phyloP scores from a whole-genome alignment of 2,113 vertebrate genomes.

The Ondatra zibethicus region DNA sequence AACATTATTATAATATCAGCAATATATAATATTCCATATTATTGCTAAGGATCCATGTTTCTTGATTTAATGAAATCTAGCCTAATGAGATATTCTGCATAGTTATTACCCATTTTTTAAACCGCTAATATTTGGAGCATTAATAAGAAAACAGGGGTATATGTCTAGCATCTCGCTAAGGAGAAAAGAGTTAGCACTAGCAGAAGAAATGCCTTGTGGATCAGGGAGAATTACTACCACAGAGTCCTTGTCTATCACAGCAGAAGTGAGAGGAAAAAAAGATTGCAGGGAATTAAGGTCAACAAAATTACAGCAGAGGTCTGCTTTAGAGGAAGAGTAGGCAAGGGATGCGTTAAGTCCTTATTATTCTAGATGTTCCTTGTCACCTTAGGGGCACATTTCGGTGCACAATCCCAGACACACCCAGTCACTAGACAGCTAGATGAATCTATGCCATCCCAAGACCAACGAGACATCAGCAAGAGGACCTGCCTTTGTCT shows the following conservation, averaged over 20 bases:
- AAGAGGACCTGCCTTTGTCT: not conserved
- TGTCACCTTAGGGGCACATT: not conserved
- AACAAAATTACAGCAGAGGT: not conserved
- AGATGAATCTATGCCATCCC: not conserved
- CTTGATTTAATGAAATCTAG: not conserved
- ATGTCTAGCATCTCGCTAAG: not conserved
- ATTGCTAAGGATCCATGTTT: not conserved
- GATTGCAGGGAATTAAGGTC: not conserved
- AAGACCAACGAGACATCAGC: not conserved
- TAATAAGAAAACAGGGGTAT: not conserved
- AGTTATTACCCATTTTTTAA: not conserved
- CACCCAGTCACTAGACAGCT: not conserved
- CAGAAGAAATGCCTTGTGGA: not conserved
- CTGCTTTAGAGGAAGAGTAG: not conserved
- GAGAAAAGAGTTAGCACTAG: not conserved
- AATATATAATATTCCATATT: no score
- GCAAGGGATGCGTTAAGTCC: accelerated
- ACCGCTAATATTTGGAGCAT: not conserved
- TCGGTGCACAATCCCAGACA: not conserved
- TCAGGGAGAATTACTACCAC: not conserved
- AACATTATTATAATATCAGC: not conserved
- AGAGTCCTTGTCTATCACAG: not conserved
- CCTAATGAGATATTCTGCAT: not conserved
- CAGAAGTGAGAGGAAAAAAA: not conserved
- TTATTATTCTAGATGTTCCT: not conserved